phyloP scores from a whole-genome alignment of 2,888 invertebrate species.

The Brachycybe producta region DNA sequence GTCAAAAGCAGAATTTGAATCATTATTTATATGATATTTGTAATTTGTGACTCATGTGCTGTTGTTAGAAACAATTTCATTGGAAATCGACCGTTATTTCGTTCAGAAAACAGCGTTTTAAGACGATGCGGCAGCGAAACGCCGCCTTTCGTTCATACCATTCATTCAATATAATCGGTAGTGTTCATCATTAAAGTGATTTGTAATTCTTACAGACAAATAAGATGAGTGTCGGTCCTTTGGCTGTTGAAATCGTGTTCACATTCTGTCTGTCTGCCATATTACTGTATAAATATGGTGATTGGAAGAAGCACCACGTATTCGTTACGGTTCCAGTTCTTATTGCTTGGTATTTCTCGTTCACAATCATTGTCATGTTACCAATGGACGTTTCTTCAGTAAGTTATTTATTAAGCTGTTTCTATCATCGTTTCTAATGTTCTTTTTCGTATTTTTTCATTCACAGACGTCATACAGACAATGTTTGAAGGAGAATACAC shows the following conservation, averaged over 20 bases:
- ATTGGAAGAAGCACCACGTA: slow-evolving; percentile 85
- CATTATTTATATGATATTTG: no score
- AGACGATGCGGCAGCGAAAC: no score
- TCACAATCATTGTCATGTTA: slow-evolving; percentile 91
- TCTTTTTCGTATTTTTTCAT: slow-evolving; percentile 26
- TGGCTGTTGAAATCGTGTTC: slow-evolving; percentile 67
- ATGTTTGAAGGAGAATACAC: slow-evolving; percentile 43
- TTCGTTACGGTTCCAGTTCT: slow-evolving; percentile 86
- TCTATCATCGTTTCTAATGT: slow-evolving; percentile 9
- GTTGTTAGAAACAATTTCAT: no score
- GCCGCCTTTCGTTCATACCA: no score
- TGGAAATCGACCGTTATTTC: no score
- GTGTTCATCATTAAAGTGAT: no score
- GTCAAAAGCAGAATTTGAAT: no score
- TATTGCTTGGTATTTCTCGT: slow-evolving; percentile 96
- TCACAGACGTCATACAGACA: slow-evolving; percentile 70
- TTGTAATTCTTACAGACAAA: no score
- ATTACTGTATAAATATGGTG: slow-evolving; percentile 84
- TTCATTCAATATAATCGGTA: no score
- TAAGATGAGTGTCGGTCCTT: slow-evolving; percentile 59
- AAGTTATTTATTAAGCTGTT: slow-evolving; percentile 39
- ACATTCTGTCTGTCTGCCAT: slow-evolving; percentile 61
- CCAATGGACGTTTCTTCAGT: slow-evolving; percentile 96
- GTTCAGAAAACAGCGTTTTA: no score
- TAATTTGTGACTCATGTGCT: no score